Conservation (phyloP, 2,888 invertebrate genomes). For the Muscina levida region DNA sequence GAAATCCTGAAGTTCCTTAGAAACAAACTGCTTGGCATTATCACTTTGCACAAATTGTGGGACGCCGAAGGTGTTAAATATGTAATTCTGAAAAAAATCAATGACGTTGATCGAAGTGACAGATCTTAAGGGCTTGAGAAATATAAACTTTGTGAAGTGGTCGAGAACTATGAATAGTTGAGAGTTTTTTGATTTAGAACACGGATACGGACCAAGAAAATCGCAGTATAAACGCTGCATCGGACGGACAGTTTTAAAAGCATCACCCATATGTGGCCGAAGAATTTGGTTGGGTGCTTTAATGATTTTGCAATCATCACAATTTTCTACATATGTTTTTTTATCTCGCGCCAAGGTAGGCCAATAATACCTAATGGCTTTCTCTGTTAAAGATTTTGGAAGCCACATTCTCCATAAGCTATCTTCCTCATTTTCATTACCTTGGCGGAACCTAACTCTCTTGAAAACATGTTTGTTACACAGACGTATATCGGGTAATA, state of each 20-base stretch:
- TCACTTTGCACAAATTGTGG: neutral
- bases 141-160: conserved; percentile 55
- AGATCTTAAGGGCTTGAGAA: conserved; percentile 32
- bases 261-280: conserved; percentile 47
- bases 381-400: conserved; percentile 1
- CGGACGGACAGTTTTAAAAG: conserved; percentile 25
- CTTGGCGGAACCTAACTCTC: conserved; percentile 8
- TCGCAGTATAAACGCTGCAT: conserved; percentile 58
- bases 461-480: neutral
- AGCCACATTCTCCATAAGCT: conserved; percentile 11
- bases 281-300: conserved; percentile 31
- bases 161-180: conserved; percentile 46
- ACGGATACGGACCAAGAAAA: conserved; percentile 60
- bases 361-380: conserved; percentile 32
- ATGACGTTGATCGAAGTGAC: conserved; percentile 18
- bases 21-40: neutral
- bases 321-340: neutral
- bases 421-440: conserved; percentile 2
- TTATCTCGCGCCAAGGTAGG: conserved; percentile 10
- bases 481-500: neutral
- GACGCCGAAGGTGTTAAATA: conserved; percentile 56
- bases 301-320: conserved; percentile 25
- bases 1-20: neutral
- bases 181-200: conserved; percentile 25
- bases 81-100: conserved; percentile 49